Percentiles rank a stretch among this genome's conserved stretches.
phyloP scores from a whole-genome alignment of 2,888 invertebrate genomes.

The Leistus spinibarbis region DNA sequence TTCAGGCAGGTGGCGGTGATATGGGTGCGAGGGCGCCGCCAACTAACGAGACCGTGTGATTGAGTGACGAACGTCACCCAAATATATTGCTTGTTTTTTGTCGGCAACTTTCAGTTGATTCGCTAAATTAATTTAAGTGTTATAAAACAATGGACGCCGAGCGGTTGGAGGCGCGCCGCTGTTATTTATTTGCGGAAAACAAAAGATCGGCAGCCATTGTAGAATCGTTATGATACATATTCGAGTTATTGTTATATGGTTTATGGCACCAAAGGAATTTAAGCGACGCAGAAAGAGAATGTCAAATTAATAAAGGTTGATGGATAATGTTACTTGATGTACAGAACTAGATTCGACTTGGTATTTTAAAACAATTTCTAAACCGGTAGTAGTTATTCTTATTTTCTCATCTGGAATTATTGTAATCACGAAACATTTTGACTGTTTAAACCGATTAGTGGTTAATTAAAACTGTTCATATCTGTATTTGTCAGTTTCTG shows the following conservation, averaged over 20 bases:
- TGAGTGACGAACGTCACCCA: conserved; percentile 9
- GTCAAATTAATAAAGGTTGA: not conserved
- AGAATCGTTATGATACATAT: not conserved
- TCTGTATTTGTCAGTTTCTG: not conserved
- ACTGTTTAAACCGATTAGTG: conserved; percentile 4
- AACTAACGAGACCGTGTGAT: not conserved
- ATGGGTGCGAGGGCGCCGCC: not conserved
- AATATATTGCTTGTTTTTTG: conserved; percentile 17
- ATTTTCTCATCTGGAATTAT: no score
- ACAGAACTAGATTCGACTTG: not conserved
- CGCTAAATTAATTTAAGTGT: not conserved
- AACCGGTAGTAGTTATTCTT: no score
- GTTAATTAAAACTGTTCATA: conserved; percentile 11
- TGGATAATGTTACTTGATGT: not conserved
- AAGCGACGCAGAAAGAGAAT: not conserved
- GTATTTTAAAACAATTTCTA: not conserved
- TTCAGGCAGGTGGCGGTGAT: conserved; percentile 24
- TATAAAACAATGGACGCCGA: not conserved
- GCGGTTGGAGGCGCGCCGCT: not conserved
- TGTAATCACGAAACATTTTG: no score
- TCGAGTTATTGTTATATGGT: not conserved
- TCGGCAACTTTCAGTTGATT: not conserved
- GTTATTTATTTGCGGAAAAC: not conserved
- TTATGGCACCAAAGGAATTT: not conserved
- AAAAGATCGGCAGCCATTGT: not conserved